phyloP scores from a whole-genome alignment of 2,113 vertebrate genomes.

The Marcusenius ussheri region DNA sequence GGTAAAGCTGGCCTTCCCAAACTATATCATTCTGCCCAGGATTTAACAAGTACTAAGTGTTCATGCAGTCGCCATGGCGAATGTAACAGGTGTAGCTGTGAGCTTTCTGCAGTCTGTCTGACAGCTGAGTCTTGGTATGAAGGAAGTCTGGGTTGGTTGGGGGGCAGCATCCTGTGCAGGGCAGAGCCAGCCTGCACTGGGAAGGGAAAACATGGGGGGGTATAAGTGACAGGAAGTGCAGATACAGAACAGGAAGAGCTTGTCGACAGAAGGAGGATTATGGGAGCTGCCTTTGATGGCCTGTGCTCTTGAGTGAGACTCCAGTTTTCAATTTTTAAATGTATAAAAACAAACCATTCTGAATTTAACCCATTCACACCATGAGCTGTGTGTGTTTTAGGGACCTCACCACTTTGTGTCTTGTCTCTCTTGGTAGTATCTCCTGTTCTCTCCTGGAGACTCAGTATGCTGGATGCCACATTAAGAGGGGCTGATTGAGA shows the following conservation, averaged over 20 bases:
- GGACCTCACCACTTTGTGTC: background rate
- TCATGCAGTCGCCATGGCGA: background rate
- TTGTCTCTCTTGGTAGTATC: background rate
- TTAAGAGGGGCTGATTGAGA: background rate
- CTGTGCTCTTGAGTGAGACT: background rate
- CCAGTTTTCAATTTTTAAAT: background rate
- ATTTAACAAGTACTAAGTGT: background rate
- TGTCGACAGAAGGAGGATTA: constrained; percentile 30
- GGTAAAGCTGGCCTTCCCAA: background rate
- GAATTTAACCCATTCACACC: background rate
- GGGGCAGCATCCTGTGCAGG: background rate
- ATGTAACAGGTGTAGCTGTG: background rate
- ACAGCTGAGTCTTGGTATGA: background rate
- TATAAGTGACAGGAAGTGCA: constrained; percentile 20
- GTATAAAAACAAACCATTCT: background rate
- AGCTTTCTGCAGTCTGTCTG: background rate
- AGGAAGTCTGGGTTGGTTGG: background rate
- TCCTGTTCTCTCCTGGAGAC: background rate
- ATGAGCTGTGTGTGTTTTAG: background rate
- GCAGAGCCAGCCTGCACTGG: background rate
- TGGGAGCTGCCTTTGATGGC: constrained; percentile 19
- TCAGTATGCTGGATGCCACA: background rate
- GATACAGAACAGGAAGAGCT: constrained; percentile 27
- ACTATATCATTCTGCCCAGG: background rate
- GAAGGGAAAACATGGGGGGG: background rate